These are phyloP conservation scores for Eilema caniola DNA, from an alignment of 2,888 invertebrate genomes.

Conservation along the genomic window DNA sequence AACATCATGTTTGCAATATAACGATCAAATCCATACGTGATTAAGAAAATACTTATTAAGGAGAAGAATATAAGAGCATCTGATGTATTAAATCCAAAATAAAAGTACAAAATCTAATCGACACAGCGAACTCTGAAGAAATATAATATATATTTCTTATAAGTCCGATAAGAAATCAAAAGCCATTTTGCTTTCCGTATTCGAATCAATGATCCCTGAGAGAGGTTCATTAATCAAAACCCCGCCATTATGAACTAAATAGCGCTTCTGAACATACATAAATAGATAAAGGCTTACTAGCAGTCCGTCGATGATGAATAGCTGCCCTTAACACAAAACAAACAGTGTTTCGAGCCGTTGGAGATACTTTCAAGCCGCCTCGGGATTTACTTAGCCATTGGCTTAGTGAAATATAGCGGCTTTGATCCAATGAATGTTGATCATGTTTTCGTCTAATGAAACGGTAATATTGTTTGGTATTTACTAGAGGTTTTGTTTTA, in stretches of 20 bases:
- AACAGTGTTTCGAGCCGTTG: slow-evolving; percentile 20
- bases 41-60: neutral
- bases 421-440: slow-evolving; percentile 12
- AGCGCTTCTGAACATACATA: slow-evolving; percentile 36
- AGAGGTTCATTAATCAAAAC: slow-evolving; percentile 48
- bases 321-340: slow-evolving; percentile 25
- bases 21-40: neutral
- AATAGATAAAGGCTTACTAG: slow-evolving; percentile 37
- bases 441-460: slow-evolving; percentile 11
- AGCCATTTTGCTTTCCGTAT: slow-evolving; percentile 32
- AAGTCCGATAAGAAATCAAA: slow-evolving; percentile 45
- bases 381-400: slow-evolving; percentile 6
- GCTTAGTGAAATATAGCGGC: slow-evolving; percentile 10
- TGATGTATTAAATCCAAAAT: slow-evolving; percentile 15
- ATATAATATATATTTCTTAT: slow-evolving; percentile 39
- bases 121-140: slow-evolving; percentile 24
- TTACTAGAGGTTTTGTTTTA: slow-evolving; percentile 1
- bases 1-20: no score
- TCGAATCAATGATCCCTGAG: slow-evolving; percentile 39
- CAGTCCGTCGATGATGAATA: slow-evolving; percentile 39
- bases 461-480: slow-evolving; percentile 8
- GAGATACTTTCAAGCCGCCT: neutral
- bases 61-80: neutral
- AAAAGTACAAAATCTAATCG: slow-evolving; percentile 19
- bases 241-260: slow-evolving; percentile 36